A percentile compares a stretch with the other conserved stretches of the same genome.
These are phyloP conservation scores for Ophion slaviceki DNA, from an alignment of 2,888 invertebrate species.

Conservation along the genomic window DNA sequence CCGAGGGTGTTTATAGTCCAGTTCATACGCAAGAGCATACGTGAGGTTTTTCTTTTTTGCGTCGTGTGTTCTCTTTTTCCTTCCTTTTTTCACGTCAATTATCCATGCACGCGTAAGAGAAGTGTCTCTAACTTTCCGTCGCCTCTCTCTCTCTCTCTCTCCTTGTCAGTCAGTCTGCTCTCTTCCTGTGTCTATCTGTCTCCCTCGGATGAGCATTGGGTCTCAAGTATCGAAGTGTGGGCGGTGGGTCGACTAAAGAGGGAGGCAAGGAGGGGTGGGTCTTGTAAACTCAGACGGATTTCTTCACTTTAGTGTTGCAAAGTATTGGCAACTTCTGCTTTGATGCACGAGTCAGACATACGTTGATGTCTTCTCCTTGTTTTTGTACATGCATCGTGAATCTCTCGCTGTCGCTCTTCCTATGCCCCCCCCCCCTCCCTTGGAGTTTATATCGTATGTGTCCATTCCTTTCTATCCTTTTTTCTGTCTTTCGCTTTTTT, in stretches of 20 bases:
- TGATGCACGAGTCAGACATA: constrained; percentile 46
- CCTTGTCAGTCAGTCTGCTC: no score
- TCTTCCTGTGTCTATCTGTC: constrained; percentile 2
- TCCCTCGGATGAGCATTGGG: constrained; percentile 47
- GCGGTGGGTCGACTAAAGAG: neutral
- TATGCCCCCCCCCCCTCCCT: neutral
- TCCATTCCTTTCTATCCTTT: neutral
- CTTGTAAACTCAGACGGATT: neutral
- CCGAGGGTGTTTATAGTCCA: constrained; percentile 54
- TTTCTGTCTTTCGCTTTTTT: neutral
- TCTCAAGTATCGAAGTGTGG: neutral
- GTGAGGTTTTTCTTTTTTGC: neutral
- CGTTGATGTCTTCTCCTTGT: constrained; percentile 39
- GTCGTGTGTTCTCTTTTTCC: neutral
- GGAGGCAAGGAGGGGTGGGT: neutral
- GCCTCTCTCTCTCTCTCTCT: constrained; percentile 12
- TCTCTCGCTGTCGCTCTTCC: neutral
- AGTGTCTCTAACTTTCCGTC: constrained; percentile 11
- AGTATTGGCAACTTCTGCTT: constrained; percentile 18
- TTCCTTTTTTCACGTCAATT: constrained; percentile 23
- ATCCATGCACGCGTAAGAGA: constrained; percentile 16
- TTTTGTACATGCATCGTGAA: constrained; percentile 3
- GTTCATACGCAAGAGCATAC: constrained; percentile 56
- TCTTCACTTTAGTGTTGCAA: neutral
- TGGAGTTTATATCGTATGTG: neutral